These are phyloP conservation scores for Diplazon laetatorius DNA, from an alignment of 2,888 invertebrate species.

Conservation along the genomic window DNA sequence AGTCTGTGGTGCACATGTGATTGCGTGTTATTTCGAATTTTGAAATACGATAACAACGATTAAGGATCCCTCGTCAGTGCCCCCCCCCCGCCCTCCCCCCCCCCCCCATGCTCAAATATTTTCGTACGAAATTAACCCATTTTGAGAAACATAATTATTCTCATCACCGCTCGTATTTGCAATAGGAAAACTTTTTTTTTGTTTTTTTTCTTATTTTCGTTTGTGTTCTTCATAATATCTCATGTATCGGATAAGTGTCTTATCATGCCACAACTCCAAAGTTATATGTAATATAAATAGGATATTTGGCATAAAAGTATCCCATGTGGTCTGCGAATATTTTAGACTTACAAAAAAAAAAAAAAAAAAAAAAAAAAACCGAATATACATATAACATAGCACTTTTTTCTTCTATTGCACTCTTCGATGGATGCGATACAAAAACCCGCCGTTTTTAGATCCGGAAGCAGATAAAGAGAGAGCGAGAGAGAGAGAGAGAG, in stretches of 20 bases:
- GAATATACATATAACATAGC: constrained; percentile 34
- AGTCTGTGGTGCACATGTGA: constrained; percentile 34
- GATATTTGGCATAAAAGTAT: constrained; percentile 52
- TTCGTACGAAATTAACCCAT: constrained; percentile 57
- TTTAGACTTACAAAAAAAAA: constrained; percentile 39
- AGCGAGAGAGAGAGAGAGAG: constrained; percentile 1
- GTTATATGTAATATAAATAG: constrained; percentile 56
- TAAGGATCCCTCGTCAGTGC: constrained; percentile 6
- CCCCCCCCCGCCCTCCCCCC: constrained; percentile 49
- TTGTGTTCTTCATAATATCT: constrained; percentile 47
- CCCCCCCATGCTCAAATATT: constrained; percentile 61
- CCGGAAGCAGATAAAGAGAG: constrained; percentile 50
- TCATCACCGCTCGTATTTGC: constrained; percentile 42
- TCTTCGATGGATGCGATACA: constrained; percentile 31
- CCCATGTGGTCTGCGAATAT: constrained; percentile 47
- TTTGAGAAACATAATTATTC: constrained; percentile 43
- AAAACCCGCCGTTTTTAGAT: constrained; percentile 53
- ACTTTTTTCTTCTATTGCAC: constrained; percentile 49
- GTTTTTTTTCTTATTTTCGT: too few species aligned
- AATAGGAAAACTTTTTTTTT: constrained; percentile 51
- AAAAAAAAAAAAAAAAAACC: too few species aligned
- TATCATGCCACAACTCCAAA: constrained; percentile 49
- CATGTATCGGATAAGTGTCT: constrained; percentile 50
- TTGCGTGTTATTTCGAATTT: constrained; percentile 27
- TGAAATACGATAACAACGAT: constrained; percentile 11